Percentiles rank a stretch among this genome's conserved stretches.
Evolutionary conservation across 2,113 vertebrate species (phyloP).

Genomic region (Petrocephalus microphthalmus): DNA sequence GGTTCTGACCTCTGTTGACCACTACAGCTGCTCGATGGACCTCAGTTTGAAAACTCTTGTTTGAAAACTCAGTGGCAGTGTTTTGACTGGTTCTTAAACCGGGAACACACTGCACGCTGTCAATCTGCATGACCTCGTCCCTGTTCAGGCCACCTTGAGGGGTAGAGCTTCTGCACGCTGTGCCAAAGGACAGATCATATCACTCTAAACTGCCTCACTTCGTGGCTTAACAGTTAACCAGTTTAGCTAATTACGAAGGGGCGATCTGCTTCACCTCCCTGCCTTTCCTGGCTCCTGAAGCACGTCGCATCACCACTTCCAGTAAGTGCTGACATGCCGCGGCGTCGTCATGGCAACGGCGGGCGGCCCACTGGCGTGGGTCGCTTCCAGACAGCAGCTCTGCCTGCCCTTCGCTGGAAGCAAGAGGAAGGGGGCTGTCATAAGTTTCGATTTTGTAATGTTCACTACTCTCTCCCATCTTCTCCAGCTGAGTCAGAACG

Average conservation of each 20-base stretch:
- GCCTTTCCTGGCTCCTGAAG: neutral
- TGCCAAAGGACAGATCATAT: neutral
- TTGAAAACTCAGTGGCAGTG: neutral
- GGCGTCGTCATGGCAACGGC: neutral
- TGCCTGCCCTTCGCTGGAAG: slow-evolving; percentile 3
- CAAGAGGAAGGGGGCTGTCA: neutral
- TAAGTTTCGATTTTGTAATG: slow-evolving; percentile 9
- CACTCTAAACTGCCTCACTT: neutral
- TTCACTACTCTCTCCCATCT: neutral
- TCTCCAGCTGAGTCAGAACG: neutral
- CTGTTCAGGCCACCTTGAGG: neutral
- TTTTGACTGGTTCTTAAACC: neutral
- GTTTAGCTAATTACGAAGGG: neutral
- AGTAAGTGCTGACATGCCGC: neutral
- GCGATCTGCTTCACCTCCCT: neutral
- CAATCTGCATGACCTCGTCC: neutral
- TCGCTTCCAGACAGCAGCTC: neutral
- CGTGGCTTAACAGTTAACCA: neutral
- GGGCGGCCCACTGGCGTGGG: neutral
- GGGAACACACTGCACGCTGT: neutral
- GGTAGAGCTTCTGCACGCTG: neutral
- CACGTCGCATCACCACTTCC: neutral
- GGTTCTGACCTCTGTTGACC: too few relatives aligned
- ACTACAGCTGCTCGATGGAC: neutral
- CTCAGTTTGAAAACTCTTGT: neutral